Percentiles rank a stretch among this genome's conserved stretches.
These are phyloP conservation scores for Cynodonichthys magdalenae DNA, from an alignment of 2,797 vertebrate genomes.

Conservation along the genomic window DNA sequence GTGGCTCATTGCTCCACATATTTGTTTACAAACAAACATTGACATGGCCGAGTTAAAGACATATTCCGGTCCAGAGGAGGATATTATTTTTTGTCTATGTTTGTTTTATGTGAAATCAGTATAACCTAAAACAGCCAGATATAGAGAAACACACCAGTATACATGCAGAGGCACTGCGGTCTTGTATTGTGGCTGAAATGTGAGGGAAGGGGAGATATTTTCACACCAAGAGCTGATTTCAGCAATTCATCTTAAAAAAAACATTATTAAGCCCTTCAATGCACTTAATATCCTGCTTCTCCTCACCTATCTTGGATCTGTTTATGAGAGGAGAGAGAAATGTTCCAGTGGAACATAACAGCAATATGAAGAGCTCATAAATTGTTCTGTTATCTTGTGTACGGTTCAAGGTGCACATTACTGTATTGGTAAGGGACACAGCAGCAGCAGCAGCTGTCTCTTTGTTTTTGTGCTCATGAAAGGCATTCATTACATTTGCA, in stretches of 20 bases:
- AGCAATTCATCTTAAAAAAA: slow-evolving; percentile 29
- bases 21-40: slow-evolving; percentile 51
- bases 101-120: slow-evolving; percentile 43
- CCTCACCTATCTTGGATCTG: slow-evolving; percentile 4
- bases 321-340: slow-evolving; percentile 26
- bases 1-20: slow-evolving; percentile 55
- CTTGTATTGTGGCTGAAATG: slow-evolving; percentile 9
- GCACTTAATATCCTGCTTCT: background rate
- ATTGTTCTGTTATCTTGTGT: slow-evolving; percentile 32
- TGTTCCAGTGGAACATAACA: slow-evolving; percentile 7
- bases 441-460: slow-evolving; percentile 50
- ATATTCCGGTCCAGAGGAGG: slow-evolving; percentile 19
- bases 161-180: slow-evolving; percentile 12
- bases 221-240: slow-evolving; percentile 26
- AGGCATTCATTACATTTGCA: slow-evolving; percentile 55
- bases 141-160: slow-evolving; percentile 14
- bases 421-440: slow-evolving; percentile 35
- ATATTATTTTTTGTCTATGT: slow-evolving; percentile 18
- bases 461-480: slow-evolving; percentile 28
- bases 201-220: slow-evolving; percentile 9
- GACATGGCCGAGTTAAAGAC: slow-evolving; percentile 26
- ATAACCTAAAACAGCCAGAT: slow-evolving; percentile 43
- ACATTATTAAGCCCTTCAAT: slow-evolving; percentile 32
- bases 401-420: slow-evolving; percentile 38
- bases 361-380: slow-evolving; percentile 16